phyloP scores from a whole-genome alignment of 2,888 invertebrate species.

The Drosophila prostipennis region DNA sequence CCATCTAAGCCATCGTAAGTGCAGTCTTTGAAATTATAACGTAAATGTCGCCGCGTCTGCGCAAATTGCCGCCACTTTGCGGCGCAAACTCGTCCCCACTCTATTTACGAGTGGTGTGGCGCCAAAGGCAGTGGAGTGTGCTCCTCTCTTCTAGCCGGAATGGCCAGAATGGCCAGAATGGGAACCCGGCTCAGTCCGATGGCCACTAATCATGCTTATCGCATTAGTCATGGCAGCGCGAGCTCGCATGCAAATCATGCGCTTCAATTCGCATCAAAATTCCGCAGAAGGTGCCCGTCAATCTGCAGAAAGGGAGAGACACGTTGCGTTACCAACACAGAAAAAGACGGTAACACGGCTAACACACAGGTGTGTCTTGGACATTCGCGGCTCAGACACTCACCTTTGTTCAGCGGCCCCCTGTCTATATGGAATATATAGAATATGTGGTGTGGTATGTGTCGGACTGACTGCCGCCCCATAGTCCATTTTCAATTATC shows the following conservation, averaged over 20 bases:
- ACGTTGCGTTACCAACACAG: slow-evolving; percentile 22
- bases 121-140: slow-evolving; percentile 54
- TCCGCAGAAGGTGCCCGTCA: slow-evolving; percentile 62
- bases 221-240: slow-evolving; percentile 75
- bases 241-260: slow-evolving; percentile 74
- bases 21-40: slow-evolving; percentile 57
- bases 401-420: slow-evolving; percentile 10
- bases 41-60: slow-evolving; percentile 63
- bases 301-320: slow-evolving; percentile 50
- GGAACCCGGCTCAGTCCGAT: slow-evolving; percentile 9
- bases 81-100: slow-evolving; percentile 28
- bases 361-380: slow-evolving; percentile 33
- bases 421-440: slow-evolving; percentile 8
- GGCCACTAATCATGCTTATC: slow-evolving; percentile 78
- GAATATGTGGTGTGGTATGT: slow-evolving; percentile 8
- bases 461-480: slow-evolving; percentile 36
- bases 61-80: slow-evolving; percentile 66
- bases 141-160: slow-evolving; percentile 1
- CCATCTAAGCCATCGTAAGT: slow-evolving; percentile 13
- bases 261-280: slow-evolving; percentile 74
- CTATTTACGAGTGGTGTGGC: slow-evolving; percentile 51
- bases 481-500: slow-evolving; percentile 79
- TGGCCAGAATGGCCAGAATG: slow-evolving; percentile 9
- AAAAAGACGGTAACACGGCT: too few species aligned
- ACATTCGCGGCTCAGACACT: slow-evolving; percentile 27